Evolutionary conservation across 2,888 invertebrate species (phyloP).

Genomic region (Chymomyza amoena): DNA sequence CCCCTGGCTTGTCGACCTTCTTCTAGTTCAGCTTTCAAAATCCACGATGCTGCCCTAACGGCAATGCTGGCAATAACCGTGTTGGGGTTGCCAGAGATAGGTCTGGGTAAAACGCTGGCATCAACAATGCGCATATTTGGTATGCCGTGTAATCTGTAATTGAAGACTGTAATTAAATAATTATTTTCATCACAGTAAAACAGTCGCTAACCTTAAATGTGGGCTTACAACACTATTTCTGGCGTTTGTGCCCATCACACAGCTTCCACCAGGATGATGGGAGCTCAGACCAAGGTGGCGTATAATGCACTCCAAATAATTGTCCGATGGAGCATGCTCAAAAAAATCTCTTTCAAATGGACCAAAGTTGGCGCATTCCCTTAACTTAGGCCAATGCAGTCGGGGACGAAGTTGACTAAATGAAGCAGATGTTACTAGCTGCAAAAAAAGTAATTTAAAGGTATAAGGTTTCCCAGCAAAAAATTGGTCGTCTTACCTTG

Average conservation of each 20-base stretch:
- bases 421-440: slow-evolving; percentile 79
- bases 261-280: slow-evolving; percentile 90
- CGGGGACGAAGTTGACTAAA: slow-evolving; percentile 83
- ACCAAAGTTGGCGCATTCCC: slow-evolving; percentile 80
- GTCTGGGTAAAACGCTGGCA: slow-evolving; percentile 88
- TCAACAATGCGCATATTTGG: slow-evolving; percentile 86
- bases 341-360: slow-evolving; percentile 79
- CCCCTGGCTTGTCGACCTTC: slow-evolving; percentile 7
- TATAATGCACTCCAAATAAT: slow-evolving; percentile 83
- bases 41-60: slow-evolving; percentile 83
- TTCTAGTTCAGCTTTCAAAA: slow-evolving; percentile 78
- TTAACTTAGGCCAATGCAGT: slow-evolving; percentile 84
- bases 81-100: slow-evolving; percentile 88
- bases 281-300: slow-evolving; percentile 84
- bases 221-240: slow-evolving; percentile 84
- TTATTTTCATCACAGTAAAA: neutral
- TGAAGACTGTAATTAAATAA: neutral
- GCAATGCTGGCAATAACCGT: slow-evolving; percentile 84
- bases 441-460: neutral
- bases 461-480: too few relatives aligned
- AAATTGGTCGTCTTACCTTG: slow-evolving; percentile 32
- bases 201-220: slow-evolving; percentile 80
- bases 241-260: slow-evolving; percentile 82
- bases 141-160: slow-evolving; percentile 82
- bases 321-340: slow-evolving; percentile 77